Base-by-base conservation (phyloP, 2,888 invertebrate species). In the Odontocolon sp. region DNA sequence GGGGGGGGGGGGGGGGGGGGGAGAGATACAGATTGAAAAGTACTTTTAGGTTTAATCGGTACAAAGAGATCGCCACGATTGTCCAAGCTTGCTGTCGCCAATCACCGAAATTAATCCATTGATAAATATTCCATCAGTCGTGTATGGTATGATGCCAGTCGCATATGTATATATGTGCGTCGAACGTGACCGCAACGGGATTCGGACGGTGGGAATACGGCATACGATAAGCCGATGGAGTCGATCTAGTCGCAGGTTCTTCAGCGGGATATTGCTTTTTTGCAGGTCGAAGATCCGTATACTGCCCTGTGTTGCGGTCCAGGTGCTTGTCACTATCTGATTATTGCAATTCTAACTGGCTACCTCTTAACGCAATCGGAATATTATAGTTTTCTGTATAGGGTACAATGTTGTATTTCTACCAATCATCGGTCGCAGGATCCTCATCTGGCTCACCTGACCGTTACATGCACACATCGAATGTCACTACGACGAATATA, bases 101-200 rank as follows among this genome's bases (percentile, higher is more conserved):
- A 87, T 84, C 85, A 84, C 83, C 80, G 79, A 85, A 85, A 87
- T 87, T 87, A 87, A 87, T 87, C 86, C 87, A 86, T 88, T 86
- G 88, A 85, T 87, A 86, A 88, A 85, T 83, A 86, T 87, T 87
- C 84, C 84, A 87, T 87, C 85, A 84, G 81, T 85, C 84, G 78
- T 81, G 78, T 80, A 84, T 36, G 36, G 18, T 54, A 54, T 16
- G 47, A n/a, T 45, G 33, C 11, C 40, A 31, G 18, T 38, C 21
- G 11, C 26, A 26, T 36, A 21, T 26, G 8, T 21, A 21, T 50
- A 8, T 45, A 18, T 9, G 26, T 52, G 14, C 23, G 23, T 56
- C 14, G 36, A n/a, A 47, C 36, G 50, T 57, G 57, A 75, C 40
- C 57, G 40, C 67, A 33, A 47, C 23, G 47, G 52, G 40, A 56